Evolutionary conservation across 2,888 invertebrate species (phyloP).

Genomic region (Eristalis arbustorum): DNA sequence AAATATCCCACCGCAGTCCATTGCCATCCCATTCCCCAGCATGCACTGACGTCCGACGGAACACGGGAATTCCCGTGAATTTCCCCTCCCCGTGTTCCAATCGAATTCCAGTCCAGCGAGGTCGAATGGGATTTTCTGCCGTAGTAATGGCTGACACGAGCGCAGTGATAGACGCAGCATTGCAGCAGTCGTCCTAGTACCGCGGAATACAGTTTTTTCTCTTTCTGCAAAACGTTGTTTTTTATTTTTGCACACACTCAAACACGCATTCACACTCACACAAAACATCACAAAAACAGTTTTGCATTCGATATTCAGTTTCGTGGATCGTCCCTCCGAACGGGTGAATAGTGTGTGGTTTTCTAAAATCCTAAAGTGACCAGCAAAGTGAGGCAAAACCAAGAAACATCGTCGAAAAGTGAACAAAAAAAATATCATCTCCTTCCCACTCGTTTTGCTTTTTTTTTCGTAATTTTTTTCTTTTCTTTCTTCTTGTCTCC

Average conservation of each 20-base stretch:
- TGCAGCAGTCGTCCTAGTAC: conserved; percentile 39
- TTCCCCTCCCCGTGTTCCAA: conserved; percentile 45
- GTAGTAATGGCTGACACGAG: conserved; percentile 69
- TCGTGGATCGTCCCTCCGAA: neutral
- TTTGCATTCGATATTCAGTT: neutral
- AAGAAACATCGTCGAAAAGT: neutral
- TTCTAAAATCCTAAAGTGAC: neutral
- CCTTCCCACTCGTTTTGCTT: conserved; percentile 16
- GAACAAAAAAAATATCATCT: conserved; percentile 30
- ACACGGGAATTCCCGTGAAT: conserved; percentile 1
- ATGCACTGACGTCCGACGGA: neutral
- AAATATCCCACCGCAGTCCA: conserved; percentile 53
- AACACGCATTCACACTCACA: neutral
- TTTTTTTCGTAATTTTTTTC: neutral
- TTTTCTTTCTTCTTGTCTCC: neutral
- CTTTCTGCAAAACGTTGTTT: conserved; percentile 18
- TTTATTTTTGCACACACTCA: conserved; percentile 1
- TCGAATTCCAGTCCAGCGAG: conserved; percentile 59
- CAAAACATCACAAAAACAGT: conserved; percentile 11
- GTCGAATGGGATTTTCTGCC: conserved; percentile 67
- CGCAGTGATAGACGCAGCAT: conserved; percentile 46
- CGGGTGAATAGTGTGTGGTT: neutral
- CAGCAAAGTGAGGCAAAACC: neutral
- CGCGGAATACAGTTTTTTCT: conserved; percentile 41
- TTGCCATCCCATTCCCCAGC: conserved; percentile 31